phyloP scores from a whole-genome alignment of 2,888 invertebrate genomes.

The Lamellibrachia satsuma region DNA sequence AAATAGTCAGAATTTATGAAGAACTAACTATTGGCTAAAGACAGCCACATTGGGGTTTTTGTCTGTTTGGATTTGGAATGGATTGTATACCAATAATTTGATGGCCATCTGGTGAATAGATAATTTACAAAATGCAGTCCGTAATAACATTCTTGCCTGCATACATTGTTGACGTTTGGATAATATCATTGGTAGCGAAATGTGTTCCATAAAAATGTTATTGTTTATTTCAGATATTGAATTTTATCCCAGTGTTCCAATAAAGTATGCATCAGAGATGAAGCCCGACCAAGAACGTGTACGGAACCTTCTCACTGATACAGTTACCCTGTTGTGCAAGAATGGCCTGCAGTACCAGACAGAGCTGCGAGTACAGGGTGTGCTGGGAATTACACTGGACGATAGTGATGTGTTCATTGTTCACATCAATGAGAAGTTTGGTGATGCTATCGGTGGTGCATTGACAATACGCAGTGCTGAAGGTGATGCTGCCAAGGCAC shows the following conservation, averaged over 20 bases:
- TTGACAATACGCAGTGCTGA: not conserved
- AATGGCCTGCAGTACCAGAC: conserved; percentile 33
- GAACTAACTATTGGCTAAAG: too few species aligned
- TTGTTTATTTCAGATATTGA: not conserved
- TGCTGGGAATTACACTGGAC: conserved; percentile 36
- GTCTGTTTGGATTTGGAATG: too few species aligned
- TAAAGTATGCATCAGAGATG: conserved; percentile 20
- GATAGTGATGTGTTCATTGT: conserved; percentile 33
- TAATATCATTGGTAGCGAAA: too few species aligned
- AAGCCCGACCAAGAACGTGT: conserved; percentile 35
- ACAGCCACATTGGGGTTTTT: too few species aligned
- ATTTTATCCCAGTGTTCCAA: not conserved
- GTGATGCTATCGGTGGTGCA: conserved; percentile 13
- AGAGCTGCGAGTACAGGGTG: conserved; percentile 34
- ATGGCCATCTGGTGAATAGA: too few species aligned
- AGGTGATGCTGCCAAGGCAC: not conserved
- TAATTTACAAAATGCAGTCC: too few species aligned
- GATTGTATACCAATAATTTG: too few species aligned
- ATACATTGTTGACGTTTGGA: too few species aligned
- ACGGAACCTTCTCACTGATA: conserved; percentile 31
- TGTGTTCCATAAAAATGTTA: not conserved
- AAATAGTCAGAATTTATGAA: too few species aligned
- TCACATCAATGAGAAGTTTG: conserved; percentile 32
- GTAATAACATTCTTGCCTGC: too few species aligned
- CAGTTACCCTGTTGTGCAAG: conserved; percentile 35